These are phyloP conservation scores for Penaeus vannamei DNA, from an alignment of 1,140 invertebrate species.

Conservation along the genomic window DNA sequence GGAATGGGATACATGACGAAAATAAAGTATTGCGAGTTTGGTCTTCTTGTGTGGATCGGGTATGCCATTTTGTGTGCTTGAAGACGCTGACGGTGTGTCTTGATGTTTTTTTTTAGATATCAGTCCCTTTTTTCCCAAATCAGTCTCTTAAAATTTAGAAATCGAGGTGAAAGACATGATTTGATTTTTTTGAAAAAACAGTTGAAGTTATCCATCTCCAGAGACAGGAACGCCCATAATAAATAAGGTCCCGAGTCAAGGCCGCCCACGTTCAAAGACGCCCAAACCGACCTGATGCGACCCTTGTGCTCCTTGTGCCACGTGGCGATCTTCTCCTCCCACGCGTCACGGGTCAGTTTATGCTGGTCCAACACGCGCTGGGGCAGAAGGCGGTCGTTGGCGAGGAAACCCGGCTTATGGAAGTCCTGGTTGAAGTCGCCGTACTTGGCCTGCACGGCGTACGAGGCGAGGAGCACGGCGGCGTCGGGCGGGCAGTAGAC, in stretches of 20 bases:
- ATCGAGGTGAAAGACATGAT: no score
- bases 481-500: conserved; percentile 99
- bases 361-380: conserved; percentile 98
- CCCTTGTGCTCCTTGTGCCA: conserved; percentile 88
- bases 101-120: no score
- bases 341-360: conserved; percentile 98
- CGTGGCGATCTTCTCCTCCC: conserved; percentile 97
- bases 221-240: no score
- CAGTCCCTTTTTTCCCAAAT: no score
- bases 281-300: conserved; percentile 76
- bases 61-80: no score
- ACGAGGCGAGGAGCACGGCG: conserved; percentile 96
- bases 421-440: conserved; percentile 75
- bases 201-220: no score
- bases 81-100: not conserved
- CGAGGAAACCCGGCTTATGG: conserved; percentile 86
- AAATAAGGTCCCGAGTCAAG: no score
- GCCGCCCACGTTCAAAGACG: no score
- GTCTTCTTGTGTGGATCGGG: no score
- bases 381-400: conserved; percentile 87
- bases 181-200: no score
- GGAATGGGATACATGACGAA: conserved; percentile 70
- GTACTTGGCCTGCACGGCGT: conserved; percentile 86
- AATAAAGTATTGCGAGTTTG: conserved; percentile 1
- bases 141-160: no score